These are phyloP conservation scores for Melanostoma mellinum DNA, from an alignment of 2,888 invertebrate species.

Conservation along the genomic window DNA sequence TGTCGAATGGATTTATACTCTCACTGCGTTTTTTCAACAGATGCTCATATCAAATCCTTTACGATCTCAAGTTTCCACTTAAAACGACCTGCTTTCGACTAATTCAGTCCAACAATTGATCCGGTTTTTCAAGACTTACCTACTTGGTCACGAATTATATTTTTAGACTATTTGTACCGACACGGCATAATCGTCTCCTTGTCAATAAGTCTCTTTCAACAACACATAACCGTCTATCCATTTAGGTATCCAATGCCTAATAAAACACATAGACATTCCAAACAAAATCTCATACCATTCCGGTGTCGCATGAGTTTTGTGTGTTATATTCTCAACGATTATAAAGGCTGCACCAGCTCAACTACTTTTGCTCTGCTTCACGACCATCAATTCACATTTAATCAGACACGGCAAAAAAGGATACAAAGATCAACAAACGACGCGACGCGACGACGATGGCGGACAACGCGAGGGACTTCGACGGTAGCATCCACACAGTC, in stretches of 20 bases:
- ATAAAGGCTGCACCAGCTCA: constrained; percentile 21
- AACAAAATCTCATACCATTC: constrained; percentile 32
- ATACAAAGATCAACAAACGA: constrained; percentile 61
- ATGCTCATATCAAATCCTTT: no score
- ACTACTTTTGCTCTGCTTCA: constrained; percentile 15
- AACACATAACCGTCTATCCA: constrained; percentile 46
- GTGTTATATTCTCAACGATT: constrained; percentile 5
- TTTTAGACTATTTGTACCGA: constrained; percentile 43
- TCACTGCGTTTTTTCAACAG: no score
- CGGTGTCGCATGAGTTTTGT: constrained; percentile 33
- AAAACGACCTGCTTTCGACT: no score
- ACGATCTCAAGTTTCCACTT: no score
- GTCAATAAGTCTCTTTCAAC: constrained; percentile 58
- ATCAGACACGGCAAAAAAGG: constrained; percentile 63
- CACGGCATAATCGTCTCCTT: constrained; percentile 31
- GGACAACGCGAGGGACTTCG: constrained; percentile 23
- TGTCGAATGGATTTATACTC: no score
- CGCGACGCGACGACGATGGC: background rate
- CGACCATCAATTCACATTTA: constrained; percentile 70
- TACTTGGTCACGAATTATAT: constrained; percentile 47
- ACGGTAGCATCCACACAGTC: constrained; percentile 16
- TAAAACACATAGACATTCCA: background rate
- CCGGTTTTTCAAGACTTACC: no score
- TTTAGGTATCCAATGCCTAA: constrained; percentile 36
- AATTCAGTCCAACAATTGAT: no score